Base-by-base conservation (phyloP, 2,888 invertebrate species). In the Blera fallax region DNA sequence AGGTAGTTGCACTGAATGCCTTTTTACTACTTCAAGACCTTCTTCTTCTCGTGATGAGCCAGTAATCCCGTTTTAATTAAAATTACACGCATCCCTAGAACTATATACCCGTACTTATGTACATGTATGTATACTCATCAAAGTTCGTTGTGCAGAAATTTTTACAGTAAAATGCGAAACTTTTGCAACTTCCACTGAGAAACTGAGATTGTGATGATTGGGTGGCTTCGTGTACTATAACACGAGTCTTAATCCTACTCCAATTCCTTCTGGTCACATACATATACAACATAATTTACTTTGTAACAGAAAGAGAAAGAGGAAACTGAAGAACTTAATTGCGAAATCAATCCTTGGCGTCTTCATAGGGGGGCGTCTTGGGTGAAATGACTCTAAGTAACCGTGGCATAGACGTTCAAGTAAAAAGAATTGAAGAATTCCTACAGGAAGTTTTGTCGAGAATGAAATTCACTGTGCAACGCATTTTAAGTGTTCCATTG, bases 21-120 rank as follows among this genome's bases (percentile, higher is more conserved):
- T 32, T 64, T 54, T 2, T 24, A 24, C 24, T n/a, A n/a, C n/a
- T n/a, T 24, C 24, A 43, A 54, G 54, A 74, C 21, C 50, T 43
- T 29, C 27, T 16, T 43, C 14, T 24, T 29, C 37, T 18, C n/a
- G 32, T 64, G 74, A 65, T 50, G 43, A 58, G 37, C 67, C 34
- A 4, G 50, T 65, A 58, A 77, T 77, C 76, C 76, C 37, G n/a
- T 67, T 76, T 76, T 76, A 67, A 76, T 67, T 76, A 67, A 76
- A 77, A 77, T 48, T 29, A 67, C 67, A 76, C 58, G 37, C 67
- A 48, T 43, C 27, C 43, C 24, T 27, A n/a, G 8, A 56, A 5
- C 21, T 8, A 14, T 40, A n/a, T 54, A 14, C 27, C 6, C 27
- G 14, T n/a, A n/a, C n/a, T n/a, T n/a, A 24, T 24, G 4, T 24